Percentiles rank a stretch among this genome's conserved stretches.
Conservation (phyloP, 2,113 vertebrate genomes). For the Riparia riparia region DNA sequence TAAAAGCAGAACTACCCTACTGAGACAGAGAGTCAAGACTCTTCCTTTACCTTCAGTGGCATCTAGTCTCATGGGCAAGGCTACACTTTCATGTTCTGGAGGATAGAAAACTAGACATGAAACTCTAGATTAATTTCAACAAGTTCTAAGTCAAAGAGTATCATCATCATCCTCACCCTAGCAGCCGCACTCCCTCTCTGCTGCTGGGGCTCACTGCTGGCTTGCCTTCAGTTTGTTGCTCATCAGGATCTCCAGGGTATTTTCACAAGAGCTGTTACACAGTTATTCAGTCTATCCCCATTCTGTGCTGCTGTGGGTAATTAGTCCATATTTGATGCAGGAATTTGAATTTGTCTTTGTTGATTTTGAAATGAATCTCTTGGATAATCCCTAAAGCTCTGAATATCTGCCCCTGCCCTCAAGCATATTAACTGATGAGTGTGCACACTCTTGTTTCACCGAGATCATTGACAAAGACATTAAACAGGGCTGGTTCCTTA, state of each 20-base stretch:
- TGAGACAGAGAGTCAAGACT: too few species aligned
- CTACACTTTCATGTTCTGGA: too few species aligned
- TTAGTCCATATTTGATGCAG: neutral
- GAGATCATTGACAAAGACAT: neutral
- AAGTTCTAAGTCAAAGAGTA: neutral
- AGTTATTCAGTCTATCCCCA: neutral
- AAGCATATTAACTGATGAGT: accelerated
- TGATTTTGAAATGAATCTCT: neutral
- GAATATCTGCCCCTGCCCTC: neutral
- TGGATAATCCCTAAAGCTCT: neutral
- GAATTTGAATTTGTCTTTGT: neutral
- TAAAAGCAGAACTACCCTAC: too few species aligned
- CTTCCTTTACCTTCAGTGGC: too few species aligned
- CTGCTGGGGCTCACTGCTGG: neutral
- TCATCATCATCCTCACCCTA: neutral
- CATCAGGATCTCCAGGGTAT: too few species aligned
- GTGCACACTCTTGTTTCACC: neutral
- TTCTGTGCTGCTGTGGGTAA: neutral
- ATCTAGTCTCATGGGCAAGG: too few species aligned
- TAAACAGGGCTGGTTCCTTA: neutral
- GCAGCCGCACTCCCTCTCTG: neutral
- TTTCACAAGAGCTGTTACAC: neutral
- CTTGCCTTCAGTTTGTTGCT: neutral
- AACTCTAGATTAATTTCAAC: neutral
- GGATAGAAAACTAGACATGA: neutral